Base-by-base conservation (phyloP, 2,888 invertebrate species). In the Polia nebulosa region DNA sequence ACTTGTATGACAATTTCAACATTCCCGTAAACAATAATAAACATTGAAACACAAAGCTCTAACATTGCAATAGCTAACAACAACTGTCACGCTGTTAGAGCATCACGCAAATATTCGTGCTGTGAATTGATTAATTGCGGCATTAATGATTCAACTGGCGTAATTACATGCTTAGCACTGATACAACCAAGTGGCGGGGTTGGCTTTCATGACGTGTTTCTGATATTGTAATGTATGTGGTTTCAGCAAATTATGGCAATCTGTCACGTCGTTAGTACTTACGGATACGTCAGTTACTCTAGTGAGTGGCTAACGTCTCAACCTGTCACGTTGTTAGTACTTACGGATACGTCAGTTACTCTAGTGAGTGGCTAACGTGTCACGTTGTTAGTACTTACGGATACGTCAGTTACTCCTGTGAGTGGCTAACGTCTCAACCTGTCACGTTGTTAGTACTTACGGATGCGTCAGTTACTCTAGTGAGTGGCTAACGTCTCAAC, bases 41-140 rank as follows among this genome's bases (percentile, higher is more conserved):
- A 63, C n/a, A 51, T 74, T 25, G 13, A 25, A n/a, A 29, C 15
- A 15, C 34, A 9, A 52, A 61, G 32, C 32, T 34, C 29, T 27
- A 60, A 32, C 49, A 51, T 20, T 22, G n/a, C 57, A 44, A 60
- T 29, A 74, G 59, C 52, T 60, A 65, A 52, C 44, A 79, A 34
- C 80, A 60, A 61, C 67, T 66, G 60, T 75, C 75, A 76, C 76
- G 80, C 60, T 66, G 80, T 52, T 47, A 49, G 65, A 63, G 39
- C 67, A 44, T 44, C 72, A 74, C 49, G 57, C 75, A 75, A 61
- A 75, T 75, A 75, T 57, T 79, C 67, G 67, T 79, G 75, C 44
- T 41, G 44, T 9, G 75, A 66, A 66, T 60, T 76, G 76, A 79
- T 79, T 79, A 65, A 76, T 76, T 66, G 55, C 52, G 22, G 22